phyloP scores from a whole-genome alignment of 1,140 invertebrate species.

The Drosophila pandora region DNA sequence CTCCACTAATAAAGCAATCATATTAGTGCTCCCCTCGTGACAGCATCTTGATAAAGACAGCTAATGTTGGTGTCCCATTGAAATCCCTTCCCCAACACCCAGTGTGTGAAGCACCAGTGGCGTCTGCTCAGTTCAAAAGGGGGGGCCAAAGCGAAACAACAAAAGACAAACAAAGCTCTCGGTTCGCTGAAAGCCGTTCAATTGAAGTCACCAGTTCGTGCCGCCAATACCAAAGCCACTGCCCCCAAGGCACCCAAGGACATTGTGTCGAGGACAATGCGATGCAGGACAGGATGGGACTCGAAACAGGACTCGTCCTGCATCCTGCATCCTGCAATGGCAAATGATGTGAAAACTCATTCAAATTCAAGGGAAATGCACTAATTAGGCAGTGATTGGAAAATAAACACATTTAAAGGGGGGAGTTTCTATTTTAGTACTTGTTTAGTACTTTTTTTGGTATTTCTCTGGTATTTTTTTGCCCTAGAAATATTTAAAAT shows the following conservation, averaged over 20 bases:
- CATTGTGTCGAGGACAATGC: conserved; percentile 10
- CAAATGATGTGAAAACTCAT: conserved; percentile 10
- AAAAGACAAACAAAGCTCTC: conserved; percentile 17
- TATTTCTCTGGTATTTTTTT: background rate
- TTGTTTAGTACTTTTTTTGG: too few species aligned
- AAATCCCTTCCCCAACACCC: too few species aligned
- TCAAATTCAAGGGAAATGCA: conserved; percentile 33
- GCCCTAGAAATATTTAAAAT: background rate
- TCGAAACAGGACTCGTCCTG: background rate
- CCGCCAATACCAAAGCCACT: conserved; percentile 21
- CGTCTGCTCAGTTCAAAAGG: background rate
- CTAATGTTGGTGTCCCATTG: background rate
- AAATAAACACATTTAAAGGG: too few species aligned
- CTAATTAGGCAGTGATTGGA: conserved; percentile 57
- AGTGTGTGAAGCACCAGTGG: background rate
- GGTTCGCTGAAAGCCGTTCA: conserved; percentile 15
- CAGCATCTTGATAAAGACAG: background rate
- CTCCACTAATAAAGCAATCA: background rate
- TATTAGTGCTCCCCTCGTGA: background rate
- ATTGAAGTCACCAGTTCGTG: conserved; percentile 1
- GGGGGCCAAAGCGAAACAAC: too few species aligned
- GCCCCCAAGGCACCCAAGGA: conserved; percentile 7
- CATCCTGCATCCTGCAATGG: background rate
- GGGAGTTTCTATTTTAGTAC: too few species aligned
- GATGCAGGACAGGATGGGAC: background rate